Percentiles rank a stretch among this genome's conserved stretches.
Evolutionary conservation across 2,113 vertebrate species (phyloP).

Genomic region (Aleadryas rufinucha): DNA sequence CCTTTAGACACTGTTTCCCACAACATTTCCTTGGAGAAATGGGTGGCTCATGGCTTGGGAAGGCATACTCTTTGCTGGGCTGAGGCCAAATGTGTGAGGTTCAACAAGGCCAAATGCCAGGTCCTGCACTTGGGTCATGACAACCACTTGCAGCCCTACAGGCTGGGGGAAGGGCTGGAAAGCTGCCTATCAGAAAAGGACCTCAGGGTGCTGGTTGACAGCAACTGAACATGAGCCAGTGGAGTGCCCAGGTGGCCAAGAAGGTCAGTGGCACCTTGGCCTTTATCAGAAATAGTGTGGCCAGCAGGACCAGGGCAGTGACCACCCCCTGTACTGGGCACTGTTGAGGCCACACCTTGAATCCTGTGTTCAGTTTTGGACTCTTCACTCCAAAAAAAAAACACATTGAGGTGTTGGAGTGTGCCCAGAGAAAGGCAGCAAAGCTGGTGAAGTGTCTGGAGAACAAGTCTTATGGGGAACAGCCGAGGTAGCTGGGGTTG

Average conservation of each 20-base stretch:
- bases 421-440: background rate
- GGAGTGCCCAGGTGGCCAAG: background rate
- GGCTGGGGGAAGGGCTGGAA: background rate
- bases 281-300: background rate
- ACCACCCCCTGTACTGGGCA: fast-evolving
- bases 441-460: background rate
- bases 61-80: background rate
- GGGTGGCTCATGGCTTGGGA: background rate
- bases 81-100: background rate
- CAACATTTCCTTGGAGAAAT: background rate
- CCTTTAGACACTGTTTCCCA: background rate
- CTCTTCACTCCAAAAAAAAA: background rate
- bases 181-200: background rate
- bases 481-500: background rate
- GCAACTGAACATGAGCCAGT: background rate
- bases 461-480: background rate
- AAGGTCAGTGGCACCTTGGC: background rate
- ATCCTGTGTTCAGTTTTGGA: background rate
- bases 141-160: background rate
- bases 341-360: background rate
- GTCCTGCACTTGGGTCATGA: background rate
- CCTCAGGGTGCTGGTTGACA: background rate
- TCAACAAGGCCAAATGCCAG: background rate
- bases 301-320: background rate
- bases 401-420: background rate